These are phyloP conservation scores for Madoqua kirkii DNA, from an alignment of 2,113 vertebrate genomes.

Conservation along the genomic window DNA sequence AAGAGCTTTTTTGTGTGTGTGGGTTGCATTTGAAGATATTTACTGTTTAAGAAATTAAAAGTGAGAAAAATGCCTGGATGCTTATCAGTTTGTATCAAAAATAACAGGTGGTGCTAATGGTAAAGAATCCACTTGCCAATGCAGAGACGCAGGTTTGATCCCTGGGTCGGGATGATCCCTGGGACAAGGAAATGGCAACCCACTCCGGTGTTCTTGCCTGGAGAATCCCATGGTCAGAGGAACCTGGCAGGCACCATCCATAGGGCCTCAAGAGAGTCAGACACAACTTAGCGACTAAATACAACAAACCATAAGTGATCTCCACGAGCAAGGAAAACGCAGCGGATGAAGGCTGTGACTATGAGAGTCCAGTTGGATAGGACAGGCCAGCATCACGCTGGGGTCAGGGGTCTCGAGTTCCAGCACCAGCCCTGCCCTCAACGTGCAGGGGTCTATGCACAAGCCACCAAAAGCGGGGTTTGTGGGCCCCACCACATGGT, in stretches of 20 bases:
- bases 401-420: not conserved
- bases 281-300: not conserved
- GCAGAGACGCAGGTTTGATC: accelerated
- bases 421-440: not conserved
- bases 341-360: not conserved
- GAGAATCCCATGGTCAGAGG: not conserved
- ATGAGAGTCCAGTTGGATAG: no score
- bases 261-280: not conserved
- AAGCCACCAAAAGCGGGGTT: not conserved
- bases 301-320: not conserved
- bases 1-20: not conserved
- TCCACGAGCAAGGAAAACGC: not conserved
- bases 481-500: no score
- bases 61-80: not conserved
- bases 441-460: accelerated
- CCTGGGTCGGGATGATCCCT: not conserved
- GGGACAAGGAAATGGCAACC: not conserved
- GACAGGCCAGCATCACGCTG: not conserved
- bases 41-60: not conserved
- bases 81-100: not conserved
- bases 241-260: not conserved
- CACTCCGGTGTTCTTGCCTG: not conserved
- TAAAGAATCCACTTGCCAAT: not conserved
- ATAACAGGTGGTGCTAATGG: not conserved
- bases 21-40: not conserved